These are phyloP conservation scores for Cataglyphis albicans DNA, from an alignment of 2,888 invertebrate genomes.

Conservation along the genomic window DNA sequence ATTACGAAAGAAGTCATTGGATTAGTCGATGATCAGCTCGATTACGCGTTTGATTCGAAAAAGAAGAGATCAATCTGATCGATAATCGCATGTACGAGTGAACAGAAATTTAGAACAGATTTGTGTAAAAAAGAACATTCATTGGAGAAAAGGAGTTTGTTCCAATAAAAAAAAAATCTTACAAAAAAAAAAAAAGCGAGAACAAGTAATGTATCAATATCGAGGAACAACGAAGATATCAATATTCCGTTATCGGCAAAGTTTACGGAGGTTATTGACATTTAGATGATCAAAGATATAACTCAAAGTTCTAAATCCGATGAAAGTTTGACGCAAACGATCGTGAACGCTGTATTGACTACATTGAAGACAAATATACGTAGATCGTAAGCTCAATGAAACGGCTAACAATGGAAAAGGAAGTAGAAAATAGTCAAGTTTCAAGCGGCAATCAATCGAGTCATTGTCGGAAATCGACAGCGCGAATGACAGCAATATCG, in stretches of 20 bases:
- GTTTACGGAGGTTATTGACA: not conserved
- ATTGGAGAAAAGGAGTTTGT: not conserved
- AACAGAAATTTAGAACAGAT: not conserved
- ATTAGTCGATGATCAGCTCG: not conserved
- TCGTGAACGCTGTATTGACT: slow-evolving; percentile 36
- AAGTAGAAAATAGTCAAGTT: not conserved
- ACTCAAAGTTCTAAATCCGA: not conserved
- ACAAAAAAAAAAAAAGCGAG: not conserved
- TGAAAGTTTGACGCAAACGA: not conserved
- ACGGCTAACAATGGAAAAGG: not conserved
- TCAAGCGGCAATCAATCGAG: not conserved
- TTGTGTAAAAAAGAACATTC: not conserved
- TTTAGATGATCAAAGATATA: not conserved
- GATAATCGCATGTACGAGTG: not conserved
- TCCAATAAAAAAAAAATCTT: slow-evolving; percentile 4
- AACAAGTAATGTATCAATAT: slow-evolving; percentile 23
- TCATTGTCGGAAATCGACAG: not conserved
- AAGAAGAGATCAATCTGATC: not conserved
- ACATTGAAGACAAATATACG: not conserved
- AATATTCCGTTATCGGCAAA: not conserved
- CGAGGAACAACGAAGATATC: not conserved
- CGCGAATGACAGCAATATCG: not conserved
- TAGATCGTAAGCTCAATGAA: not conserved
- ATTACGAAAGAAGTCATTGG: not conserved
- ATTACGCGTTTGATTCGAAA: not conserved